Conservation (phyloP, 2,797 vertebrate genomes). For the Champsocephalus esox region DNA sequence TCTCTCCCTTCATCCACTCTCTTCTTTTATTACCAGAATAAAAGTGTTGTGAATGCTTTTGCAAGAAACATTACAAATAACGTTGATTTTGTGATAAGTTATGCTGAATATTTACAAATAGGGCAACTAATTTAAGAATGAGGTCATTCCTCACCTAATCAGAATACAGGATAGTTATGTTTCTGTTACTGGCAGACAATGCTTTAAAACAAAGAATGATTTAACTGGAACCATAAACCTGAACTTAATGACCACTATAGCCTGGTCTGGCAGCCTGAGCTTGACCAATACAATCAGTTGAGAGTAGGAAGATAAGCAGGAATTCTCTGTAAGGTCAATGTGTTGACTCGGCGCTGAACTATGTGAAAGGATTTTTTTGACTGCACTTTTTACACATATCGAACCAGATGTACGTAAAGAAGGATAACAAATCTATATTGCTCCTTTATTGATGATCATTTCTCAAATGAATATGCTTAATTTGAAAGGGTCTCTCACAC, state of each 20-base stretch:
- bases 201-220: constrained; percentile 5
- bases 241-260: constrained; percentile 22
- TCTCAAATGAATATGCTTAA: constrained; percentile 1
- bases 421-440: not conserved
- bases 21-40: not conserved
- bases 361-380: not conserved
- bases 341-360: constrained; percentile 21
- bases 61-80: not conserved
- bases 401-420: not conserved
- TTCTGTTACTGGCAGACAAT: constrained; percentile 12
- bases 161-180: not conserved
- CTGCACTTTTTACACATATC: not conserved
- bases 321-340: constrained; percentile 32
- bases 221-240: constrained; percentile 1
- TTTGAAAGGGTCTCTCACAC: constrained; percentile 3
- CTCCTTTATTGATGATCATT: constrained; percentile 1
- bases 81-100: not conserved
- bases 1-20: not conserved
- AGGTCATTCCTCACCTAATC: not conserved
- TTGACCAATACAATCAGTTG: constrained; percentile 18
- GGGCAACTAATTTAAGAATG: not conserved
- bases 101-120: not conserved
- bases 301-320: constrained; percentile 29
- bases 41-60: constrained; percentile 1
- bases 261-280: not conserved